These are phyloP conservation scores for Balanococcus diminutus DNA, from an alignment of 2,888 invertebrate genomes.

Conservation along the genomic window DNA sequence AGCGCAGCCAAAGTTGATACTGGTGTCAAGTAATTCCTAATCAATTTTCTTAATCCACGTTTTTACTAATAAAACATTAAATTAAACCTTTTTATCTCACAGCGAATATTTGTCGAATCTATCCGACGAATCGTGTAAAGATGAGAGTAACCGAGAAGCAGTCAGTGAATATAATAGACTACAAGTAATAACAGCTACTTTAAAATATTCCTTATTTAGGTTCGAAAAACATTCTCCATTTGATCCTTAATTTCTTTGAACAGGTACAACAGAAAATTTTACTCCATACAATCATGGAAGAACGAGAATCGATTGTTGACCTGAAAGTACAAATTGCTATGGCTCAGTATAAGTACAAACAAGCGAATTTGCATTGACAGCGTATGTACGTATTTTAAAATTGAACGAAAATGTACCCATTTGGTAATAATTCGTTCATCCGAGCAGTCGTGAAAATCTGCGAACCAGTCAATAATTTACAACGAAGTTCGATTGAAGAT, in stretches of 20 bases:
- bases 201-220: background rate
- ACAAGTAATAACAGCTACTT: too few relatives aligned
- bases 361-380: conserved; percentile 27
- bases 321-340: conserved; percentile 66
- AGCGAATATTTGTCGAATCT: conserved; percentile 41
- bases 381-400: background rate
- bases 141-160: conserved; percentile 26
- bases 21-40: conserved; percentile 21
- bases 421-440: background rate
- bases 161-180: conserved; percentile 33
- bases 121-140: conserved; percentile 33
- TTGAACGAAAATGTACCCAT: background rate
- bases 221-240: too few relatives aligned
- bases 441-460: background rate
- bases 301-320: conserved; percentile 73
- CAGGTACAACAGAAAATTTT: conserved; percentile 68
- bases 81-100: background rate
- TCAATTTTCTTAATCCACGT: background rate
- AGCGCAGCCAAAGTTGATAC: conserved; percentile 47
- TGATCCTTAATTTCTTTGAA: conserved; percentile 45
- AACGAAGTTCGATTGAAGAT: too few relatives aligned
- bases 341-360: conserved; percentile 56
- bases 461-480: too few relatives aligned
- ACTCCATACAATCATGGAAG: conserved; percentile 74
- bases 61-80: background rate